Conservation (phyloP, 2,888 invertebrate species). For the Aporophyla nigra region DNA sequence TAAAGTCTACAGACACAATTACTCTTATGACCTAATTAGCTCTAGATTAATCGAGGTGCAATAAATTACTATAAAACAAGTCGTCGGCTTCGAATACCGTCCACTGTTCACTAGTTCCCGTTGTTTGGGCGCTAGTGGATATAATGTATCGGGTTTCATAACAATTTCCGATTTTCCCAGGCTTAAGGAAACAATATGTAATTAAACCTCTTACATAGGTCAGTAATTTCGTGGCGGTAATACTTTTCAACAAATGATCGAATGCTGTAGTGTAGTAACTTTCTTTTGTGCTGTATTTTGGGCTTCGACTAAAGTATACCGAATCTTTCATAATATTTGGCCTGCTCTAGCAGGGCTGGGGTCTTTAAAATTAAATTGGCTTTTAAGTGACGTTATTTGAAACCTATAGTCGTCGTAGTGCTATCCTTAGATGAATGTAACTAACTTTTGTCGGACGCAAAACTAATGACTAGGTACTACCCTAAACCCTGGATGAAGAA, state of each 20-base stretch:
- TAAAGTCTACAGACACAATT: not conserved
- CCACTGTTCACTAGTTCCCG: conserved; percentile 20
- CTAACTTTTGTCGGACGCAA: too few species aligned
- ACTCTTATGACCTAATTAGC: not conserved
- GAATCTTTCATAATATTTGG: not conserved
- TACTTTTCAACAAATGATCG: conserved; percentile 24
- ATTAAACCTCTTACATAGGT: conserved; percentile 44
- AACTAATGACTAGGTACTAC: not conserved
- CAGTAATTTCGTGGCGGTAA: conserved; percentile 36
- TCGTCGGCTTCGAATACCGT: not conserved
- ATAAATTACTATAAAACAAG: not conserved
- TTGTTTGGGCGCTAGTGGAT: conserved; percentile 32
- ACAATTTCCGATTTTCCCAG: conserved; percentile 43
- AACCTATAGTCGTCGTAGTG: too few species aligned
- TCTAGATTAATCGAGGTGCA: not conserved
- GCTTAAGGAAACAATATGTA: conserved; percentile 36
- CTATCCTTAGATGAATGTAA: too few species aligned
- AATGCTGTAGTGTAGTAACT: conserved; percentile 22
- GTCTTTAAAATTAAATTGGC: not conserved
- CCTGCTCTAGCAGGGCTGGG: not conserved
- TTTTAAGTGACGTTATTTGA: not conserved
- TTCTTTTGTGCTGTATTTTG: conserved; percentile 13
- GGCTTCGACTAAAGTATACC: not conserved
- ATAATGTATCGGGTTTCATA: conserved; percentile 50
- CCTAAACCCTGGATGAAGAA: not conserved